These are phyloP conservation scores for Drosophila bifasciata DNA, from an alignment of 1,140 invertebrate genomes.

Conservation along the genomic window DNA sequence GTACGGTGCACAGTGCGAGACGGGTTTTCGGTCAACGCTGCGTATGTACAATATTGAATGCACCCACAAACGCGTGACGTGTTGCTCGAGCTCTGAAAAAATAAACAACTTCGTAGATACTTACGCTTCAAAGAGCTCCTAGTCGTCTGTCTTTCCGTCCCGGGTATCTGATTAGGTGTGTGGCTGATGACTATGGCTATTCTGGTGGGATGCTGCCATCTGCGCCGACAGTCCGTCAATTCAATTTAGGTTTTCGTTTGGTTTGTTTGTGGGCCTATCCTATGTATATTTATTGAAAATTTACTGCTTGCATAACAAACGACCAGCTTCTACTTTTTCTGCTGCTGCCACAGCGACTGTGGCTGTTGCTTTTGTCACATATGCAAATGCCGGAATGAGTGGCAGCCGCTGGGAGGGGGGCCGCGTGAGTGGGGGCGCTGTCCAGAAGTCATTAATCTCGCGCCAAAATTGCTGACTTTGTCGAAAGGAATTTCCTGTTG, in stretches of 20 bases:
- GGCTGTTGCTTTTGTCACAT: slow-evolving; percentile 48
- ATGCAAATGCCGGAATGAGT: slow-evolving; percentile 62
- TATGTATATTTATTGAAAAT: slow-evolving; percentile 82
- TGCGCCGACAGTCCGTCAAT: slow-evolving; percentile 10
- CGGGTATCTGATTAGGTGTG: slow-evolving; percentile 1
- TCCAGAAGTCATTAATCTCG: slow-evolving; percentile 78
- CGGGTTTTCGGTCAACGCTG: slow-evolving; percentile 48
- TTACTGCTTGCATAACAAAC: slow-evolving; percentile 81
- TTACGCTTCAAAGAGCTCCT: too few relatives aligned
- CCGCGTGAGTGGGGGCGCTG: slow-evolving; percentile 2
- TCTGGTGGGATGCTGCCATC: slow-evolving; percentile 38
- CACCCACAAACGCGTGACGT: slow-evolving; percentile 58
- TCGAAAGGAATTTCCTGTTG: slow-evolving; percentile 78
- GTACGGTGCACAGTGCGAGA: not conserved
- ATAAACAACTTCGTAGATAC: slow-evolving; percentile 45
- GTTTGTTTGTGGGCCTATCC: slow-evolving; percentile 68
- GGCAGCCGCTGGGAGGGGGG: slow-evolving; percentile 23
- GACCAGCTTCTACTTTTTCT: slow-evolving; percentile 33
- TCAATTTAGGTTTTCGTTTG: slow-evolving; percentile 51
- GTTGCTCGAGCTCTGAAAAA: slow-evolving; percentile 45
- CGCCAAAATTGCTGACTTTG: slow-evolving; percentile 78
- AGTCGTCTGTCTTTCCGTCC: too few relatives aligned
- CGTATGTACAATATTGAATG: slow-evolving; percentile 57
- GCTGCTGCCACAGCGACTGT: slow-evolving; percentile 6
- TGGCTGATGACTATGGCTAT: slow-evolving; percentile 38